Percentiles rank a stretch among this genome's conserved stretches.
Evolutionary conservation across 2,888 invertebrate species (phyloP).

Genomic region (Noctua comes): DNA sequence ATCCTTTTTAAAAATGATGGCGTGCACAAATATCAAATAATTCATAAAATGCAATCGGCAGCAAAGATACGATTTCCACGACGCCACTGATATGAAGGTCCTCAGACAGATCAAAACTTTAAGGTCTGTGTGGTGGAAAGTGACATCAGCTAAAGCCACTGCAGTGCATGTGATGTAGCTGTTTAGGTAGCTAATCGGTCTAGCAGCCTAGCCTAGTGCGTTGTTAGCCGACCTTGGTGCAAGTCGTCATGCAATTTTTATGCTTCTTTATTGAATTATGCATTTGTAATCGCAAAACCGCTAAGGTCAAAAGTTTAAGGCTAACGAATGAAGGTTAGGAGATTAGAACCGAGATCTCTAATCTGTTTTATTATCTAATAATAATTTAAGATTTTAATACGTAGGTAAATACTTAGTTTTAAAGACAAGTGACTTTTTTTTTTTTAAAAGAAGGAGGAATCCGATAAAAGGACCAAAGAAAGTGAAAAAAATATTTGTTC

Average conservation of each 20-base stretch:
- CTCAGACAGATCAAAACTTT: neutral
- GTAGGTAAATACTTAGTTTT: neutral
- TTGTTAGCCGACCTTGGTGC: conserved; percentile 3
- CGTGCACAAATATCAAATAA: neutral
- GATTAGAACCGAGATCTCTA: conserved; percentile 7
- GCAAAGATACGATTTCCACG: neutral
- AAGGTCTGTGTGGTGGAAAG: neutral
- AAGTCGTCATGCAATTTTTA: conserved; percentile 20
- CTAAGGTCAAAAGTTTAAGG: conserved; percentile 49
- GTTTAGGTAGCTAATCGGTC: neutral
- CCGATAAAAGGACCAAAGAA: neutral
- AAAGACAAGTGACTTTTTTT: neutral
- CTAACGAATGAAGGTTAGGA: conserved; percentile 33
- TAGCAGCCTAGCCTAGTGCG: neutral
- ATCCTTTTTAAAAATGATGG: too few species aligned
- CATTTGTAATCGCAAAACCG: conserved; percentile 16
- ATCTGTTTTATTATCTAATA: conserved; percentile 9
- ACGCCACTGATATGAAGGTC: neutral
- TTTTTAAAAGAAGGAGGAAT: neutral
- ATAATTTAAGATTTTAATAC: neutral
- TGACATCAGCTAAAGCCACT: neutral
- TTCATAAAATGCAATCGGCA: neutral
- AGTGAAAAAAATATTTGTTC: neutral
- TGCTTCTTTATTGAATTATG: conserved; percentile 23
- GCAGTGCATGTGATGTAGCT: neutral